A percentile compares a stretch with the other conserved stretches of the same genome.
These are phyloP conservation scores for Prolemur simus DNA, from an alignment of 2,113 vertebrate species.

Conservation along the genomic window DNA sequence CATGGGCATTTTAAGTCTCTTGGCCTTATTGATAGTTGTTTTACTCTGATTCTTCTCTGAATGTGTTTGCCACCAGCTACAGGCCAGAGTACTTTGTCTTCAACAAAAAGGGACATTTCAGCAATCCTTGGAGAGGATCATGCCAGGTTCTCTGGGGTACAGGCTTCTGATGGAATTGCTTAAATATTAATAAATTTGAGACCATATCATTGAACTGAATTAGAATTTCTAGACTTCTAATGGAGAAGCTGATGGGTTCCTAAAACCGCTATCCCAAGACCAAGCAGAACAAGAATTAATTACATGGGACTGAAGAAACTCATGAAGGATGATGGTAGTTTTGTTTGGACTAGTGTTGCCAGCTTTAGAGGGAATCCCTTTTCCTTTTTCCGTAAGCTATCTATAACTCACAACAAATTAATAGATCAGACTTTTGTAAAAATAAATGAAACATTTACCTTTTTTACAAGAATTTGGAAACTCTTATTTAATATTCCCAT, in stretches of 20 bases:
- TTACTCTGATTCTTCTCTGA: not conserved
- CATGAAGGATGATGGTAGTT: not conserved
- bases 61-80: not conserved
- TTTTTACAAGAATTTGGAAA: not conserved
- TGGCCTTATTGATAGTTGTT: not conserved
- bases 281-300: not conserved
- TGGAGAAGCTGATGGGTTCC: not conserved
- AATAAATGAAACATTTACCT: not conserved
- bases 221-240: not conserved
- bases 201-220: not conserved
- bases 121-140: not conserved
- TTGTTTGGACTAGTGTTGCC: not conserved
- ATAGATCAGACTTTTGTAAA: not conserved
- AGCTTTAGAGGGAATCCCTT: not conserved
- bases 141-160: not conserved
- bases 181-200: not conserved
- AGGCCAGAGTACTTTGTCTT: not conserved
- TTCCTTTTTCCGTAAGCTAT: not conserved
- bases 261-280: not conserved
- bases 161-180: not conserved
- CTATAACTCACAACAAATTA: not conserved
- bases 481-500: not conserved
- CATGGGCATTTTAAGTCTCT: not conserved
- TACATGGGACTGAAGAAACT: not conserved
- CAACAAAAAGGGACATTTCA: not conserved